These are phyloP conservation scores for Lepas anatifera DNA, from an alignment of 2,888 invertebrate species.

Conservation along the genomic window DNA sequence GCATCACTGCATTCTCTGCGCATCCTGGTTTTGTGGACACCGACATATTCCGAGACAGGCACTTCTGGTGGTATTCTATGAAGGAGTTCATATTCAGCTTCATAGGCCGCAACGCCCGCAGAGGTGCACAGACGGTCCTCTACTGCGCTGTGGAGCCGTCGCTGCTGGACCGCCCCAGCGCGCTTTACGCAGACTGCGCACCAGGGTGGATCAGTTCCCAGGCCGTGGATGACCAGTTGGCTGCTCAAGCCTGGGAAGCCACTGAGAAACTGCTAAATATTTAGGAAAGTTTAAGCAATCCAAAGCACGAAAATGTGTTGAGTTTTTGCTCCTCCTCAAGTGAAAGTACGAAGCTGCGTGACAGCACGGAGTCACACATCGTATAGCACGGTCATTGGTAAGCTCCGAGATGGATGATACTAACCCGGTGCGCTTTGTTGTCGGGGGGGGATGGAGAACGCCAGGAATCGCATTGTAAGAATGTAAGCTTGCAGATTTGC, in stretches of 20 bases:
- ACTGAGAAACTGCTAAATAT: slow-evolving; percentile 20
- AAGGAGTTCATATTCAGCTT: slow-evolving; percentile 15
- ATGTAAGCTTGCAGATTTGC: no score
- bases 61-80: slow-evolving; percentile 12
- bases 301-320: no score
- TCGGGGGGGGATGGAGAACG: no score
- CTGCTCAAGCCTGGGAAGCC: slow-evolving; percentile 17
- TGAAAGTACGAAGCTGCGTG: no score
- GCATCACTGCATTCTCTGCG: slow-evolving; percentile 16
- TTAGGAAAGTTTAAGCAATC: no score
- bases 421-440: no score
- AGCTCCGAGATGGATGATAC: no score
- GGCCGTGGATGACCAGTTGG: slow-evolving; percentile 17
- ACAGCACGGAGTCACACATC: no score
- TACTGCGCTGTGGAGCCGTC: slow-evolving; percentile 22
- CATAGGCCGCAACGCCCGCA: slow-evolving; percentile 43
- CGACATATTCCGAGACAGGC: slow-evolving; percentile 17
- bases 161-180: slow-evolving; percentile 16
- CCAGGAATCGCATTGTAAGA: no score
- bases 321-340: no score
- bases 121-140: slow-evolving; percentile 52
- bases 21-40: slow-evolving; percentile 23
- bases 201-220: slow-evolving; percentile 11
- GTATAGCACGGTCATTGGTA: no score
- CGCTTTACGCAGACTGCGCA: slow-evolving; percentile 21